phyloP scores from a whole-genome alignment of 2,113 vertebrate genomes.

The Pelobates fuscus region DNA sequence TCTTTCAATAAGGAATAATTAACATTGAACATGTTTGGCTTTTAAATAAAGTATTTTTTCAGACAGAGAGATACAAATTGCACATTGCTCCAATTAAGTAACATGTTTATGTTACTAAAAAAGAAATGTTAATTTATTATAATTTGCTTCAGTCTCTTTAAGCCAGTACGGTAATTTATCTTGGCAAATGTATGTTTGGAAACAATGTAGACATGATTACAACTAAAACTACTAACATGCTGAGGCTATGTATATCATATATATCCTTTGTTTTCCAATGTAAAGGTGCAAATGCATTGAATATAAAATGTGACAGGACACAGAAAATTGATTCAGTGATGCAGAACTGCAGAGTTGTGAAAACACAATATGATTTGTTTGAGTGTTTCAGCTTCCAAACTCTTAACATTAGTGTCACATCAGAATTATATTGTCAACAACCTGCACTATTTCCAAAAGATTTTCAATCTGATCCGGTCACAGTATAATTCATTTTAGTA shows the following conservation, averaged over 20 bases:
- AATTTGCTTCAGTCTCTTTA: too few relatives aligned
- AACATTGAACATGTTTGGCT: too few relatives aligned
- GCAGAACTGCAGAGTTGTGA: slow-evolving; percentile 18
- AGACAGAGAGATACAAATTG: too few relatives aligned
- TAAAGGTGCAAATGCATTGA: slow-evolving; percentile 10
- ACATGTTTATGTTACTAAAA: too few relatives aligned
- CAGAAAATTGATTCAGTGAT: slow-evolving; percentile 43
- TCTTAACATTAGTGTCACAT: slow-evolving; percentile 52
- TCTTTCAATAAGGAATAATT: too few relatives aligned
- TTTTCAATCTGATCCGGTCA: slow-evolving; percentile 54
- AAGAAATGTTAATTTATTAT: too few relatives aligned
- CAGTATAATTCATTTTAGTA: slow-evolving; percentile 16
- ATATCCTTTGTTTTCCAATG: slow-evolving; percentile 20
- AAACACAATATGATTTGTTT: slow-evolving; percentile 54
- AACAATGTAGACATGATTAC: background rate
- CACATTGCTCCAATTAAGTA: too few relatives aligned
- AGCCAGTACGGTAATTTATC: too few relatives aligned
- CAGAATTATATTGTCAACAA: slow-evolving; percentile 57
- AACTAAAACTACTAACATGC: slow-evolving; percentile 10
- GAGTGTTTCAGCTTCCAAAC: slow-evolving; percentile 54
- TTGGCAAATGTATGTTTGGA: too few relatives aligned
- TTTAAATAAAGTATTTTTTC: too few relatives aligned
- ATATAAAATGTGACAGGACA: slow-evolving; percentile 37
- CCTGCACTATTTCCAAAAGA: slow-evolving; percentile 50
- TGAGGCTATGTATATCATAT: slow-evolving; percentile 29